A percentile compares a stretch with the other conserved stretches of the same genome.
phyloP scores from a whole-genome alignment of 2,888 invertebrate species.

The Troides aeacus region DNA sequence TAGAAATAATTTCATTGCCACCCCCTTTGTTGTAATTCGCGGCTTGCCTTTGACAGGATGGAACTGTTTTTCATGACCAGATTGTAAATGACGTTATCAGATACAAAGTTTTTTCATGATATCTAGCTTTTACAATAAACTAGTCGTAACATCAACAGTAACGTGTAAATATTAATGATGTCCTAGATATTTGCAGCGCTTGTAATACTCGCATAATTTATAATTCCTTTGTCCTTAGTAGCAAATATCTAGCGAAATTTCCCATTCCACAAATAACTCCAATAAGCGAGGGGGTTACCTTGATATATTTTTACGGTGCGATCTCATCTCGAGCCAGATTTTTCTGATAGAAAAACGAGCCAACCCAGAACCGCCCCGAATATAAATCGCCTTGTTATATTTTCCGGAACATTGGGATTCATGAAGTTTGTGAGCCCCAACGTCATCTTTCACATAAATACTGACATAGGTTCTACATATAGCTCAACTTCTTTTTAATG shows the following conservation, averaged over 20 bases:
- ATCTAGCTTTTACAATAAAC: not conserved
- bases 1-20: conserved; percentile 62
- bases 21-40: conserved; percentile 72
- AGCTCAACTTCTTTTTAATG: not conserved
- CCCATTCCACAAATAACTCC: conserved; percentile 39
- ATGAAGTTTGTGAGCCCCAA: conserved; percentile 72
- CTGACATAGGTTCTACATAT: conserved; percentile 36
- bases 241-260: conserved; percentile 29
- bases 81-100: conserved; percentile 52
- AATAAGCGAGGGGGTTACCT: conserved; percentile 42
- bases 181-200: not conserved
- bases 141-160: not conserved
- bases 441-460: conserved; percentile 57
- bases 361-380: conserved; percentile 64
- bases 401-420: conserved; percentile 78
- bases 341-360: conserved; percentile 71
- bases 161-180: not conserved
- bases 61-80: conserved; percentile 72
- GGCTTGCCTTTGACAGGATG: conserved; percentile 71
- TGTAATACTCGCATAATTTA: conserved; percentile 2
- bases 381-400: conserved; percentile 79
- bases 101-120: conserved; percentile 22
- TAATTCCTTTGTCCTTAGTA: conserved; percentile 13
- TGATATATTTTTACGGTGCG: conserved; percentile 47
- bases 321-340: conserved; percentile 60